Percentiles rank a stretch among this genome's conserved stretches.
Evolutionary conservation across 2,888 invertebrate species (phyloP).

Genomic region (Hydrotaea cyrtoneurina): DNA sequence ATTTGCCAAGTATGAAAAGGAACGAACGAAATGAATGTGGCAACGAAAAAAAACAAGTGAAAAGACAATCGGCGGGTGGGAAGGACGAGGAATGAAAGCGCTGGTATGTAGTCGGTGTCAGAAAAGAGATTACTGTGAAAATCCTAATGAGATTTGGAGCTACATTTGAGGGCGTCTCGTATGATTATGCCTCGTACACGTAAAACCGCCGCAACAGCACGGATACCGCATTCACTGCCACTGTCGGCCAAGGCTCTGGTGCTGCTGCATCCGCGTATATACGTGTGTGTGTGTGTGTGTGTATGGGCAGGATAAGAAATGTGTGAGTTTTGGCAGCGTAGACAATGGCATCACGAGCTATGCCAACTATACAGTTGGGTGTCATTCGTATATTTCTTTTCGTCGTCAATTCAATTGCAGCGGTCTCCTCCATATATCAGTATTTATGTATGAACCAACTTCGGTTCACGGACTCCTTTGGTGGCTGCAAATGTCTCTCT

Average conservation of each 20-base stretch:
- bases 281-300: neutral
- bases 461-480: neutral
- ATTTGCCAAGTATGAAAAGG: slow-evolving; percentile 6
- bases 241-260: neutral
- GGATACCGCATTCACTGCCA: slow-evolving; percentile 23
- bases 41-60: slow-evolving; percentile 43
- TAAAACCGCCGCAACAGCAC: slow-evolving; percentile 5
- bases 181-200: slow-evolving; percentile 47
- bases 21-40: slow-evolving; percentile 1
- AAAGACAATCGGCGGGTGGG: too few species aligned
- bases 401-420: slow-evolving; percentile 60
- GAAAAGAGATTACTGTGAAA: slow-evolving; percentile 58
- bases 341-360: slow-evolving; percentile 45
- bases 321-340: slow-evolving; percentile 50
- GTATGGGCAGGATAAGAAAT: neutral
- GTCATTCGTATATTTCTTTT: slow-evolving; percentile 56
- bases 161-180: slow-evolving; percentile 41
- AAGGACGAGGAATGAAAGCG: too few species aligned
- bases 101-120: too few species aligned
- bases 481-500: slow-evolving; percentile 4
- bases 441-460: slow-evolving; percentile 10
- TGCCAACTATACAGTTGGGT: slow-evolving; percentile 67
- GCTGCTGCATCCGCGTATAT: too few species aligned
- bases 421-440: slow-evolving; percentile 25
- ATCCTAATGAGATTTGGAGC: slow-evolving; percentile 65